phyloP scores from a whole-genome alignment of 2,888 invertebrate genomes.

The Sminthurides aquaticus region DNA sequence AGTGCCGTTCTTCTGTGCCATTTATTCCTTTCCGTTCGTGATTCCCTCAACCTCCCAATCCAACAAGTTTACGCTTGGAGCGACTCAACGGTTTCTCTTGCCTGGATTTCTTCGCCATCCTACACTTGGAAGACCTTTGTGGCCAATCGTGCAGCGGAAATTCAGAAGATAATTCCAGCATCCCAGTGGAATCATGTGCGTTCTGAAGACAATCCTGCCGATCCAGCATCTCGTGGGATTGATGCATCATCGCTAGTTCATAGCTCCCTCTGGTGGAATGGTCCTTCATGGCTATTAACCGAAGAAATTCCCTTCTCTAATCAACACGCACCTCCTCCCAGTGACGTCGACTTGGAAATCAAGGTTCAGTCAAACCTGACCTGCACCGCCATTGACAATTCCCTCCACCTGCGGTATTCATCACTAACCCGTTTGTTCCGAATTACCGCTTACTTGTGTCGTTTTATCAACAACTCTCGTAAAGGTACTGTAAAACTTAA shows the following conservation, averaged over 20 bases:
- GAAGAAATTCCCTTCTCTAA: not conserved
- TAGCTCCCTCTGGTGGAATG: not conserved
- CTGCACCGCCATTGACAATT: too few species aligned
- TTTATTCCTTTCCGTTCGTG: not conserved
- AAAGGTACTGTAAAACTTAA: not conserved
- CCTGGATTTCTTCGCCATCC: not conserved
- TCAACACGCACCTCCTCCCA: not conserved
- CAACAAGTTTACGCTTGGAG: not conserved
- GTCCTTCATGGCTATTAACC: not conserved
- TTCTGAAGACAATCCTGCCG: not conserved
- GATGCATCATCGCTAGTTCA: not conserved
- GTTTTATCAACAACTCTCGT: not conserved
- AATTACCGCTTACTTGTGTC: not conserved
- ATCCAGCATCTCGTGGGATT: not conserved
- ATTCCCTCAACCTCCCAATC: not conserved
- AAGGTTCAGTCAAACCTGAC: too few species aligned
- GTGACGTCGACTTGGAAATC: not conserved
- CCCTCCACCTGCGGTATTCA: too few species aligned
- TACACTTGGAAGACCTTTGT: not conserved
- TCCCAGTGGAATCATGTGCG: slow-evolving; percentile 1
- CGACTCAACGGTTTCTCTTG: not conserved
- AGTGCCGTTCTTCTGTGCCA: not conserved
- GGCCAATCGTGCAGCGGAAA: slow-evolving; percentile 1
- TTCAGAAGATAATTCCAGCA: not conserved
- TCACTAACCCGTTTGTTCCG: not conserved